Evolutionary conservation across 2,888 invertebrate genomes (phyloP), one percentile per base, ranked within the genome.

Genomic region (Omphaloscelis lunosa): DNA sequence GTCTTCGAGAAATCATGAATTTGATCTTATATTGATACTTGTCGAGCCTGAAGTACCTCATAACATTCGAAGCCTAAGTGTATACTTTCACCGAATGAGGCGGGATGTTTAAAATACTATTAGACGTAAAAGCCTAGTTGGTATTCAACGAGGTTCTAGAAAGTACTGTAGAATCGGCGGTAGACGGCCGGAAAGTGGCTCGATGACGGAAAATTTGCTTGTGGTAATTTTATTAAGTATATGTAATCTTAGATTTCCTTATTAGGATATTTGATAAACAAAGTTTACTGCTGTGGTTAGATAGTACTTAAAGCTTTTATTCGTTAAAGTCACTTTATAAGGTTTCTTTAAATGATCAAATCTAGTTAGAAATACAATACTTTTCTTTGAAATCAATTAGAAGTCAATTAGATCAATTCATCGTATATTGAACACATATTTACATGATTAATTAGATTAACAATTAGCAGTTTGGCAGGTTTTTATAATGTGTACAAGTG

Each of bases 21-120:
- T 76, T 48, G 79, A 79, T 79, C 69, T 58, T 12, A 48, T 17
- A 27, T 70, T 17, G 68, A 61, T 66, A 66, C 29, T 63, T 77
- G 41, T 66, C n/a, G 56, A 74, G n/a, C 29, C 41, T 29, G 48
- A 56, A 80, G 58, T 80, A 41, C 58, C 62, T 70, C 75, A 84
- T 75, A 70, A 66, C 29, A 82, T 59, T 71, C 58, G n/a, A 80
- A 62, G n/a, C 20, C 63, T 82, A 67, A 63, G 51, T 73, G 61
- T 56, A 66, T 74, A 83, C 86, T 85, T 85, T 85, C 84, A 72
- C 83, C 53, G 53, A 86, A 85, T 83, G 72, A 70, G 62, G n/a
- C 39, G 39, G 83, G 77, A 65, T 75, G 83, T 72, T 39, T 74
- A 71, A 81, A 82, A 75, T 72, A 68, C 48, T 77, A 53, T 39